Percentiles rank a stretch among this genome's conserved stretches.
These are phyloP conservation scores for Hoplostethus mediterraneus DNA, from an alignment of 2,797 vertebrate species.

Conservation along the genomic window DNA sequence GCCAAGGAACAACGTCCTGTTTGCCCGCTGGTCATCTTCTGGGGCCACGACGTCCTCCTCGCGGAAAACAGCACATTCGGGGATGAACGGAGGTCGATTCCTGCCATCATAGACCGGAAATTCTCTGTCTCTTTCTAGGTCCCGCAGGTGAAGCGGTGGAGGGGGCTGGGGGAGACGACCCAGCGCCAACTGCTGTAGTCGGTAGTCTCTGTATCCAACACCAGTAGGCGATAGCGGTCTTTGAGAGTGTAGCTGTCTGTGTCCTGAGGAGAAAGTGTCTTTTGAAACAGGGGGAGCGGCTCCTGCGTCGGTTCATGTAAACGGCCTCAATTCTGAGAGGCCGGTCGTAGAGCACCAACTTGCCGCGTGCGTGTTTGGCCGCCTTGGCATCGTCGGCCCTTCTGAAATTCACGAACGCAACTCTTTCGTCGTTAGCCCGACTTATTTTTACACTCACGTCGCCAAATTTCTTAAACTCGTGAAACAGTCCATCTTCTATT, in stretches of 20 bases:
- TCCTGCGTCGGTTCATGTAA: constrained; percentile 86
- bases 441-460: constrained; percentile 98
- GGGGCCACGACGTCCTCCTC: constrained; percentile 93
- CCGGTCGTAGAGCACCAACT: constrained; percentile 94
- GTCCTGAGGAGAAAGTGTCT: constrained; percentile 84
- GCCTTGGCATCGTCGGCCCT: constrained; percentile 94
- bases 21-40: constrained; percentile 95
- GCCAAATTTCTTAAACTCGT: constrained; percentile 97
- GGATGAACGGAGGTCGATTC: constrained; percentile 86
- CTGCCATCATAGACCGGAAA: constrained; percentile 89
- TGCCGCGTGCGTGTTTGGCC: constrained; percentile 94
- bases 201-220: constrained; percentile 92
- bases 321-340: constrained; percentile 95
- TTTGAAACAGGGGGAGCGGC: constrained; percentile 92
- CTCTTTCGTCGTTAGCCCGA: constrained; percentile 91
- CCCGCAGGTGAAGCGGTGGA: constrained; percentile 88
- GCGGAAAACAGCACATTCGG: constrained; percentile 89
- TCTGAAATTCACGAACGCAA: constrained; percentile 96
- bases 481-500: constrained; percentile 96
- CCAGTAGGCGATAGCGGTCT: constrained; percentile 89
- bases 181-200: constrained; percentile 93
- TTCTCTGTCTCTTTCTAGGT: constrained; percentile 93
- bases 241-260: constrained; percentile 85
- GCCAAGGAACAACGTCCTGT: constrained; percentile 96
- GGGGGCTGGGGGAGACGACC: constrained; percentile 91